Base-by-base conservation (phyloP, 2,113 vertebrate genomes). In the Malaclemys terrapin region DNA sequence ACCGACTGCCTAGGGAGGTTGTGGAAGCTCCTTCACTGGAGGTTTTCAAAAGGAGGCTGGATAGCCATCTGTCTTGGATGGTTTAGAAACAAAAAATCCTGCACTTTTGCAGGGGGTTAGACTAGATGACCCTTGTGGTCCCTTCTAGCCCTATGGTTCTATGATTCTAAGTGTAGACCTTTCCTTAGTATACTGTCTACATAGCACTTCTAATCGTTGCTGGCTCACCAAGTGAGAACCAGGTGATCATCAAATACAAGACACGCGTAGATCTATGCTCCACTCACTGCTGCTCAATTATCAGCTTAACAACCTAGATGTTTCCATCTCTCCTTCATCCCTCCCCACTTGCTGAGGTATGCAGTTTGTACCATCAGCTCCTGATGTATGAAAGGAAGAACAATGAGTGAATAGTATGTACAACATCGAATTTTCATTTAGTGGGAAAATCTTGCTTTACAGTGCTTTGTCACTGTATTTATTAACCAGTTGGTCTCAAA, bases 261-360 rank as follows among this genome's bases (percentile, higher is more conserved):
- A 20, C 8, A n/a, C 20, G 19, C 0, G 0, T 25, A 80, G 56
- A 3, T 53, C 50, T 50, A 47, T 29, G 62, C 4, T 27, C 35
- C 27, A 45, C 1, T 65, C 57, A n/a, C 9, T 0, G 0, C 81
- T 16, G 5, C 42, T 0, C 0, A 2, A 1, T 50, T n/a, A 65
- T 65, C 29, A 49, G 84, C 31, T 0, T 3, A 76, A 84, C 69
- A 76, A 12, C 82, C 79, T 80, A 1, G 79, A 29, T 25, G 0
- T 56, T 0, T 53, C 12, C 3, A 2, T 2, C 5, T 38, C 52
- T 57, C 10, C 52, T 27, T 5, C 2, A 0, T 6, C 72, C 85
- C 86, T 56, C 54, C 75, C 35, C 6, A 0, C 6, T 35, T 87
- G 87, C 8, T 27, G 0, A 0, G 2, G 22, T 38, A 1, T 16